Evolutionary conservation across 2,888 invertebrate species (phyloP).

Genomic region (Drosophila emarginata): DNA sequence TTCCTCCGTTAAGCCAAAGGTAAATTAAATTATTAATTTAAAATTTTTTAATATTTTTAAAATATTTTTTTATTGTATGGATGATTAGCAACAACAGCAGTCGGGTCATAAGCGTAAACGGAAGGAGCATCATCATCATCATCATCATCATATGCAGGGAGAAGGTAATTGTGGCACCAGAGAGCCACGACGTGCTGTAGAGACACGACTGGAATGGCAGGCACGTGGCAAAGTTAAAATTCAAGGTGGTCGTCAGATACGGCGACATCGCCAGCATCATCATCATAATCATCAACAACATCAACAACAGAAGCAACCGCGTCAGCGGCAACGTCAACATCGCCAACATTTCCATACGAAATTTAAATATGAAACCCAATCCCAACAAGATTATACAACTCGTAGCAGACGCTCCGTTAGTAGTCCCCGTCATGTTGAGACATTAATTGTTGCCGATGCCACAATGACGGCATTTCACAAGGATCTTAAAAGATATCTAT

Average conservation of each 20-base stretch:
- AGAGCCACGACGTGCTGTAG: constrained; percentile 84
- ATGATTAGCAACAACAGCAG: constrained; percentile 22
- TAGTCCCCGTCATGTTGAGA: constrained; percentile 91
- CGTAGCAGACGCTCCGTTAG: constrained; percentile 87
- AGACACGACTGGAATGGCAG: constrained; percentile 86
- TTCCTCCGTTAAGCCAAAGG: constrained; percentile 84
- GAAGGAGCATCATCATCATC: constrained; percentile 41
- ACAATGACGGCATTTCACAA: constrained; percentile 94
- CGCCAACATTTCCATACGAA: constrained; percentile 49
- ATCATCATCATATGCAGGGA: constrained; percentile 21
- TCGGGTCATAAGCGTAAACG: constrained; percentile 50
- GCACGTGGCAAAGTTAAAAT: constrained; percentile 83
- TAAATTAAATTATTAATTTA: constrained; percentile 44
- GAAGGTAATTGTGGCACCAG: constrained; percentile 84
- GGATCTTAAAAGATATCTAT: constrained; percentile 92
- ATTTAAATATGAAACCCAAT: constrained; percentile 55
- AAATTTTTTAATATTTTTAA: background rate
- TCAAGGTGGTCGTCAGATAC: constrained; percentile 82
- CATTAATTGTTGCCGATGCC: constrained; percentile 92
- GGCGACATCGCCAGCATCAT: constrained; percentile 76
- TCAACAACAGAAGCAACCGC: background rate
- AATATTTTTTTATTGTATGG: background rate
- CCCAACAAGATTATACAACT: constrained; percentile 21
- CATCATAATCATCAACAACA: constrained; percentile 2
- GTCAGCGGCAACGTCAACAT: constrained; percentile 23